phyloP scores from a whole-genome alignment of 2,113 vertebrate genomes.

The Xiphorhynchus elegans region DNA sequence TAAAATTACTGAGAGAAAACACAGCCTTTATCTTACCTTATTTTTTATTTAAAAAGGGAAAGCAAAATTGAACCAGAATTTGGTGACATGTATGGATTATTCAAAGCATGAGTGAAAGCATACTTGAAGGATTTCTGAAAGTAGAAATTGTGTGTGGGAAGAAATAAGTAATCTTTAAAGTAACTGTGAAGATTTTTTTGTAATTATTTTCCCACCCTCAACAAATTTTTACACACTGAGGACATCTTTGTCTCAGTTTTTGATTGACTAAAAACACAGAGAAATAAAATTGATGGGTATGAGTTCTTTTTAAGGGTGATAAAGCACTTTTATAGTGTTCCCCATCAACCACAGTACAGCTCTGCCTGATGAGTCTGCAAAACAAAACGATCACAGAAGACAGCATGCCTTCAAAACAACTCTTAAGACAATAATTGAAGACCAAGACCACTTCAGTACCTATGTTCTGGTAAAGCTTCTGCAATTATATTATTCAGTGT shows the following conservation, averaged over 20 bases:
- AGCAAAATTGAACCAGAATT: neutral
- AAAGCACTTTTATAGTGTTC: neutral
- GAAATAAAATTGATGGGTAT: neutral
- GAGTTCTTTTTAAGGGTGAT: neutral
- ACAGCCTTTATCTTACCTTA: neutral
- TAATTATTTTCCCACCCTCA: neutral
- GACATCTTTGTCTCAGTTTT: accelerated
- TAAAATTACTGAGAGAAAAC: neutral
- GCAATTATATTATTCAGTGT: neutral
- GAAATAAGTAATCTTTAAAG: neutral
- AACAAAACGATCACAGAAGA: neutral
- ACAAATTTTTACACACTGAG: accelerated
- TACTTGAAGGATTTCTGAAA: neutral
- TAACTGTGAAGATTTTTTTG: neutral
- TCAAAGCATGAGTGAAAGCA: neutral
- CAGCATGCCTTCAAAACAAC: neutral
- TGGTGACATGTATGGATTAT: neutral
- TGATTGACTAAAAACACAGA: neutral
- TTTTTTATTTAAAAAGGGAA: neutral
- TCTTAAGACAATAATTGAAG: neutral
- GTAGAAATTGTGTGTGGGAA: neutral
- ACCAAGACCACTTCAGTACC: neutral
- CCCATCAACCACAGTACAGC: neutral
- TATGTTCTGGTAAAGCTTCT: neutral
- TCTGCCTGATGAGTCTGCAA: neutral